phyloP scores from a whole-genome alignment of 2,113 vertebrate genomes.

The Jacana jacana region DNA sequence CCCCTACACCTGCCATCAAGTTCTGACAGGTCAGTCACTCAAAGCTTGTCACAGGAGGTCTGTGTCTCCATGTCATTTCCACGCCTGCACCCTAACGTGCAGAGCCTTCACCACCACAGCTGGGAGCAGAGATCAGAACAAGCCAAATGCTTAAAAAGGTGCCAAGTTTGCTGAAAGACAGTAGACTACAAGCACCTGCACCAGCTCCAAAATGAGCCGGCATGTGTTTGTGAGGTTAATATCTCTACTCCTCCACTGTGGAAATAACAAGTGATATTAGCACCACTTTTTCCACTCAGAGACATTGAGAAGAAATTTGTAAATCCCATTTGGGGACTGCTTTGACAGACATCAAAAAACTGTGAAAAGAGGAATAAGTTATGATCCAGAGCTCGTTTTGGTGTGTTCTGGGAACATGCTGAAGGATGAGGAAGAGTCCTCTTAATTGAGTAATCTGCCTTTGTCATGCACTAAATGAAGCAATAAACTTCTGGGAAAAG shows the following conservation, averaged over 20 bases:
- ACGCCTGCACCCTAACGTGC: not conserved
- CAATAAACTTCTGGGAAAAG: not conserved
- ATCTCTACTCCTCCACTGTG: not conserved
- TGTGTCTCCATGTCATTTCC: rapidly evolving
- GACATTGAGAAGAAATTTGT: not conserved
- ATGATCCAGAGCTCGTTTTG: not conserved
- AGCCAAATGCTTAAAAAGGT: not conserved
- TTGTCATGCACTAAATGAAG: not conserved
- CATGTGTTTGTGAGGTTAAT: not conserved
- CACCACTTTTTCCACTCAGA: not conserved
- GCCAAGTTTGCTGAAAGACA: not conserved
- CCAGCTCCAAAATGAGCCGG: not conserved
- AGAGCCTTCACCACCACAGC: not conserved
- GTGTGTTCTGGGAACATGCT: not conserved
- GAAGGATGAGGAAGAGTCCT: not conserved
- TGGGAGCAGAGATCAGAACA: not conserved
- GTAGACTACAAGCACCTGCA: not conserved
- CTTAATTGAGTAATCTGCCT: not conserved
- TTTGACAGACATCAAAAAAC: not conserved
- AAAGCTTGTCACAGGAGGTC: not conserved
- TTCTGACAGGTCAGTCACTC: not conserved
- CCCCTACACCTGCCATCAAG: not conserved
- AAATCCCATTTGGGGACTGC: not conserved
- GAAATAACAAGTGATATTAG: not conserved
- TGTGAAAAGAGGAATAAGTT: not conserved